phyloP scores from a whole-genome alignment of 1,140 invertebrate species.

The Spodoptera litura region DNA sequence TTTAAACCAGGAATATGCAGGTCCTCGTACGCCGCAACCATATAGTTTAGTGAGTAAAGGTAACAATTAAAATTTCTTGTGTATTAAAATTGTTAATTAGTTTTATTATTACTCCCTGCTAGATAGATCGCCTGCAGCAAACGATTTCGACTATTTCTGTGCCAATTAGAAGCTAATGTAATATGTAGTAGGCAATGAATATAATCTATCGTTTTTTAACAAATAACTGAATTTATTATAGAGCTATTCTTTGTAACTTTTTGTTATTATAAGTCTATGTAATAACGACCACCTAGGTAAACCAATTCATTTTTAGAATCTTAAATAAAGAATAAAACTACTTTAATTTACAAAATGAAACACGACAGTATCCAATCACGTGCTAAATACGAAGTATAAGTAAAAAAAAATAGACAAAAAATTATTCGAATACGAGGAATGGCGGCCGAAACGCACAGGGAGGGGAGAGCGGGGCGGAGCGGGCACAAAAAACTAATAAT shows the following conservation, averaged over 20 bases:
- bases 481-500: conserved; percentile 85
- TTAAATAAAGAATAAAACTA: background rate
- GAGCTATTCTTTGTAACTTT: no score
- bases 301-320: background rate
- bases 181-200: no score
- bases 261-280: no score
- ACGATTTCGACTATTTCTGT: background rate
- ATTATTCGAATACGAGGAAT: conserved; percentile 74
- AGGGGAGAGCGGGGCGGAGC: conserved; percentile 64
- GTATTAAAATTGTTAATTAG: background rate
- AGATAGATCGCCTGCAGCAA: background rate
- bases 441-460: conserved; percentile 65
- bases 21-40: no score
- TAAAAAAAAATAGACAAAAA: conserved; percentile 78
- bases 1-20: no score
- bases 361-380: conserved; percentile 37
- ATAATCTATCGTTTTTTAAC: no score
- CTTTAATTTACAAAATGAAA: background rate
- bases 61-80: conserved; percentile 29
- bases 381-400: conserved; percentile 54
- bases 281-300: no score
- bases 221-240: no score
- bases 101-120: conserved; percentile 7
- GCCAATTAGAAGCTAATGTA: conserved; percentile 11
- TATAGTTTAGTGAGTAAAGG: no score